Conservation (phyloP, 1,140 invertebrate species). For the Ceratosolen fusciceps region DNA sequence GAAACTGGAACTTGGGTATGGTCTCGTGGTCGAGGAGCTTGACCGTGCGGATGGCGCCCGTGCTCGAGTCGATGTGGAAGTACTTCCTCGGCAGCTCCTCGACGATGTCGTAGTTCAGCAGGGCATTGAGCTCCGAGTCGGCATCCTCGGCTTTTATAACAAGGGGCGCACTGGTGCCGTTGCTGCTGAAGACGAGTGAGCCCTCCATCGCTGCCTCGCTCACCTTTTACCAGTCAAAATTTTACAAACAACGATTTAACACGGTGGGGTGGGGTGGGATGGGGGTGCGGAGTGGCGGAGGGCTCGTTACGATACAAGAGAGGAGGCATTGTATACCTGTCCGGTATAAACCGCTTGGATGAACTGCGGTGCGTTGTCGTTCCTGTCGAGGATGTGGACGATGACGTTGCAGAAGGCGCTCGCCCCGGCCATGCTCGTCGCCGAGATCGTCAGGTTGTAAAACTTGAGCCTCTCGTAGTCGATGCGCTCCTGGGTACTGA, state of each 20-base stretch:
- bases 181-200: constrained; percentile 78
- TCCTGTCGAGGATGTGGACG: constrained; percentile 94
- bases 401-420: constrained; percentile 81
- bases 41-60: constrained; percentile 87
- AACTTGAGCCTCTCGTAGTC: constrained; percentile 84
- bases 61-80: constrained; percentile 90
- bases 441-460: constrained; percentile 88
- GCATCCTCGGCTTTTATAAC: constrained; percentile 84
- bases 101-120: constrained; percentile 88
- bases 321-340: no score
- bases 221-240: constrained; percentile 70
- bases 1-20: constrained; percentile 79
- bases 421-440: constrained; percentile 87
- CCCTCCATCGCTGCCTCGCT: constrained; percentile 80
- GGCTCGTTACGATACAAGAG: no score
- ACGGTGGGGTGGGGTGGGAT: no score
- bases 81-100: constrained; percentile 80
- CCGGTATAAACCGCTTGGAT: constrained; percentile 72
- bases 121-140: constrained; percentile 86
- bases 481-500: constrained; percentile 80
- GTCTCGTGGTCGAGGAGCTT: constrained; percentile 87
- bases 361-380: constrained; percentile 94
- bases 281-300: no score
- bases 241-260: no score
- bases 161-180: constrained; percentile 78